A percentile compares a stretch with the other conserved stretches of the same genome.
Conservation (phyloP, 1,140 invertebrate genomes). For the Stegodyphus dumicola region DNA sequence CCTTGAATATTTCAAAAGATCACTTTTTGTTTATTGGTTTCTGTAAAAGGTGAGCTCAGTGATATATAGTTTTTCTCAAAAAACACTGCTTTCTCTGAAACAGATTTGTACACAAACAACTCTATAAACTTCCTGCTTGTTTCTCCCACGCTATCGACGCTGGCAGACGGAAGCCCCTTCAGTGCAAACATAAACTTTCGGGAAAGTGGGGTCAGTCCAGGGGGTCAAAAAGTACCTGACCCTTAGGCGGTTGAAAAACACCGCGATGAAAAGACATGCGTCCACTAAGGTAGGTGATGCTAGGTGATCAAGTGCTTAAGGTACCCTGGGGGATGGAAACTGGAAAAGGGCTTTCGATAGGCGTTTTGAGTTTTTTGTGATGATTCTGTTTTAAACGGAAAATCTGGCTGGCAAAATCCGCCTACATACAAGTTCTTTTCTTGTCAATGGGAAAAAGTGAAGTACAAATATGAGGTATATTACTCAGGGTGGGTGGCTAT, state of each 20-base stretch:
- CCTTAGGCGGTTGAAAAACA: slow-evolving; percentile 22
- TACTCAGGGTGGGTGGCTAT: not conserved
- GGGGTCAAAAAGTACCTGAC: slow-evolving; percentile 54
- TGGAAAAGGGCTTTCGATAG: not conserved
- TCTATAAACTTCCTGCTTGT: slow-evolving; percentile 32
- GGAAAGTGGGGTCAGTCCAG: slow-evolving; percentile 22
- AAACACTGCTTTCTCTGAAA: no score
- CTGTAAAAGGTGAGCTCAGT: no score
- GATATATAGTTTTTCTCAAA: no score
- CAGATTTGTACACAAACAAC: slow-evolving; percentile 18
- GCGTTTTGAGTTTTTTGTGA: slow-evolving; percentile 12
- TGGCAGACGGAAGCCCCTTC: not conserved
- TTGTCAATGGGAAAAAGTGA: slow-evolving; percentile 2
- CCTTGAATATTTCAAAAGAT: no score
- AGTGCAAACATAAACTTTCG: not conserved
- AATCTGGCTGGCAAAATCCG: not conserved
- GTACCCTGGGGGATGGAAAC: not conserved
- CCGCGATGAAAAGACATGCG: not conserved
- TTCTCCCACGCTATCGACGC: slow-evolving; percentile 36
- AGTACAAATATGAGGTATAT: slow-evolving; percentile 47
- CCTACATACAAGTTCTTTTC: slow-evolving; percentile 23
- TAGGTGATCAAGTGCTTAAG: not conserved
- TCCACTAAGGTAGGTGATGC: not conserved
- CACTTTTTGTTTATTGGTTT: no score
- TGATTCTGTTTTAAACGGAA: slow-evolving; percentile 20